phyloP scores from a whole-genome alignment of 2,888 invertebrate species.

The Clivina fossor region DNA sequence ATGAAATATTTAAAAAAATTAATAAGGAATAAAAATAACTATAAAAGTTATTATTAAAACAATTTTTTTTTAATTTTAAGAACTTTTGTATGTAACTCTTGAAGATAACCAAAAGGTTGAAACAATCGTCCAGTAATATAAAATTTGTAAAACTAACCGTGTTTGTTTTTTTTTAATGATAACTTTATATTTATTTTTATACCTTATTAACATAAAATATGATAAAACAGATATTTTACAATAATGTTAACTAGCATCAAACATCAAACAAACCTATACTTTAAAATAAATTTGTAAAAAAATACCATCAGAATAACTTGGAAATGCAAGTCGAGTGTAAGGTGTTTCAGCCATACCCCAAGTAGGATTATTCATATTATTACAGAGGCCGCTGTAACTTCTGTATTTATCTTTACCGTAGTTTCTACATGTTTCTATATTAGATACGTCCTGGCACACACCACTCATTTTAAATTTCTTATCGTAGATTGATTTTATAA shows the following conservation, averaged over 20 bases:
- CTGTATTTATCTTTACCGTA: constrained; percentile 41
- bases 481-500: constrained; percentile 39
- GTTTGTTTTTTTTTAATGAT: too few relatives aligned
- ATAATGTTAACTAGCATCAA: too few relatives aligned
- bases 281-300: not conserved
- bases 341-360: constrained; percentile 48
- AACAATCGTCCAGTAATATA: too few relatives aligned
- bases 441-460: constrained; percentile 3
- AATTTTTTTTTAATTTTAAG: too few relatives aligned
- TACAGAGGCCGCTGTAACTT: constrained; percentile 50
- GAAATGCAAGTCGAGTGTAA: constrained; percentile 48
- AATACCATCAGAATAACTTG: constrained; percentile 52
- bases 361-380: constrained; percentile 46
- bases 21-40: too few relatives aligned
- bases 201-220: not conserved
- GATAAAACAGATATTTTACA: not conserved
- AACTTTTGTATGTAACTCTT: too few relatives aligned
- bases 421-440: constrained; percentile 26
- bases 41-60: too few relatives aligned
- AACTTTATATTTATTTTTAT: too few relatives aligned
- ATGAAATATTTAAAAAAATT: too few relatives aligned
- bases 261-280: too few relatives aligned
- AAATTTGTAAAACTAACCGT: too few relatives aligned
- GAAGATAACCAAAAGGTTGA: too few relatives aligned
- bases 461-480: constrained; percentile 39